Conservation (phyloP, 2,888 invertebrate genomes). For the Pachydiplax longipennis region DNA sequence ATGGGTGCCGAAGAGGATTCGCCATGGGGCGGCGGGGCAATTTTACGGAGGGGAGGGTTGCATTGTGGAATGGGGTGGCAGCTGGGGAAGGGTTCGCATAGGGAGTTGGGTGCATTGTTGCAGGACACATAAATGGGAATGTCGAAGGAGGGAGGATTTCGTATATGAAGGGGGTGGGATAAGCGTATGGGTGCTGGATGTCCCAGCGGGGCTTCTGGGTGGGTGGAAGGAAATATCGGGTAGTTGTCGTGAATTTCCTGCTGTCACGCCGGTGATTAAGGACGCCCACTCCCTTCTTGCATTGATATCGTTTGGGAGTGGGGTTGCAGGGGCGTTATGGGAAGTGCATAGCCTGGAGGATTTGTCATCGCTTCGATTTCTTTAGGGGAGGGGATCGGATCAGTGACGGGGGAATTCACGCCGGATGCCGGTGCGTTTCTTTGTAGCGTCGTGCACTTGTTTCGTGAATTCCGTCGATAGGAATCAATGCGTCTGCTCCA, state of each 20-base stretch:
- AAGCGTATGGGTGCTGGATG: background rate
- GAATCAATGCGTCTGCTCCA: background rate
- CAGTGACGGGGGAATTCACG: background rate
- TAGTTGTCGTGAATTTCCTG: constrained; percentile 44
- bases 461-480: constrained; percentile 21
- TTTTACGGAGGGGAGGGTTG: constrained; percentile 20
- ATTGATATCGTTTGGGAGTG: constrained; percentile 8
- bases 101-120: constrained; percentile 1
- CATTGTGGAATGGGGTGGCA: background rate
- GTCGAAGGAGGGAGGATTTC: background rate
- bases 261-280: constrained; percentile 39
- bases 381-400: background rate
- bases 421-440: background rate
- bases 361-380: constrained; percentile 39
- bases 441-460: background rate
- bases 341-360: background rate
- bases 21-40: background rate
- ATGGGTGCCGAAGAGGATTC: background rate
- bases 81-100: background rate
- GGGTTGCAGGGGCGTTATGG: constrained; percentile 7
- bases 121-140: constrained; percentile 12
- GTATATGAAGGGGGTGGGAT: background rate
- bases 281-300: constrained; percentile 8
- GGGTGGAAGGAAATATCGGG: constrained; percentile 32
- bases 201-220: constrained; percentile 2